A percentile compares a stretch with the other conserved stretches of the same genome.
Conservation (phyloP, 1,140 invertebrate genomes). For the Formica exsecta region DNA sequence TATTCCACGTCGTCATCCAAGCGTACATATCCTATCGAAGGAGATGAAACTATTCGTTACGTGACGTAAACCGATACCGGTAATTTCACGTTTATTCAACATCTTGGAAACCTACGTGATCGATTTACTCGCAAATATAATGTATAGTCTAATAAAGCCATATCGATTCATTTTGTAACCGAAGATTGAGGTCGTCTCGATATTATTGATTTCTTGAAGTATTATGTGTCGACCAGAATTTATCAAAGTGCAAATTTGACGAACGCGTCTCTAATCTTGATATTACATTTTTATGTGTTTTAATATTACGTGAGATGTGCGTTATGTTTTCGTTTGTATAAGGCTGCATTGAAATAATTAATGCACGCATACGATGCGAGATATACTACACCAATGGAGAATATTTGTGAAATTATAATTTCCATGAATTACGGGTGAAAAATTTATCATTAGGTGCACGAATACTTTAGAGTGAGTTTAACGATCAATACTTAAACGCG, state of each 20-base stretch:
- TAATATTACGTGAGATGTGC: neutral
- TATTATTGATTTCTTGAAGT: conserved; percentile 2
- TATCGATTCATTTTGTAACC: conserved; percentile 58
- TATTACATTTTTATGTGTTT: neutral
- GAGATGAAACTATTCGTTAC: conserved; percentile 71
- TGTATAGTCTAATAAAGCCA: conserved; percentile 16
- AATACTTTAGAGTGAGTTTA: conserved; percentile 28
- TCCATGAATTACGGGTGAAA: neutral
- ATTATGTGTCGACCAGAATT: neutral
- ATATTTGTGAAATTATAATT: conserved; percentile 30
- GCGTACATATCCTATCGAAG: conserved; percentile 56
- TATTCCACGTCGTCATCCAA: neutral
- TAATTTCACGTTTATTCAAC: conserved; percentile 13
- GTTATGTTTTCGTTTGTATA: neutral
- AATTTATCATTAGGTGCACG: conserved; percentile 6
- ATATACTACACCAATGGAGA: neutral
- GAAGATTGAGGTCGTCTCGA: conserved; percentile 10
- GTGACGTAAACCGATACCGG: conserved; percentile 41
- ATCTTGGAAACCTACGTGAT: conserved; percentile 44
- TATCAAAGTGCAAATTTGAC: neutral
- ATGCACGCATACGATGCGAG: conserved; percentile 11
- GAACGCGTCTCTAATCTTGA: neutral
- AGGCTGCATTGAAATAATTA: conserved; percentile 17
- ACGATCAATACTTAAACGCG: conserved; percentile 35
- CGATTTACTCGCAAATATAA: conserved; percentile 23